Evolutionary conservation across 2,888 invertebrate species (phyloP), one percentile per base, ranked within the genome.

Genomic region (Nyleta sp.): DNA sequence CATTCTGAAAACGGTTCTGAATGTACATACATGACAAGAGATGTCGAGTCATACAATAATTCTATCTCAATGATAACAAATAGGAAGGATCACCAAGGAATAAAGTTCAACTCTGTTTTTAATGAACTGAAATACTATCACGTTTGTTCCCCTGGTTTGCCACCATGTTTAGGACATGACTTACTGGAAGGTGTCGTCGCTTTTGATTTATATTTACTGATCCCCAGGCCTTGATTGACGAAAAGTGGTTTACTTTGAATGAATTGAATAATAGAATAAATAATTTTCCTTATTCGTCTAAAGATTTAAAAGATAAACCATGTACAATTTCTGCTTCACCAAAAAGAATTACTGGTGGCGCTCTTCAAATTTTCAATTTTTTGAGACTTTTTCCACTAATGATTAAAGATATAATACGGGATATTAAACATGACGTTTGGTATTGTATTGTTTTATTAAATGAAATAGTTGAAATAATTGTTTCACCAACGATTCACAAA

Each of bases 381-480:
- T 17, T 80, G 1, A 24, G 59, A 60, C 31, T 78, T 50, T 71
- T 82, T 20, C 78, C 82, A 1, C 35, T 82, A 6, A 15, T 80
- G 1, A 71, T 81, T 18, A 46, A 38, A 24, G 65, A 65, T 13
- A 75, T 68, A 70, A 74, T 81, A 20, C 24, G 48, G 55, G 40
- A 80, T 40, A 5, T 15, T 13, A n/a, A 83, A 7, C n/a, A 82
- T 50, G 60, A 80, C 15, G 38, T 40, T 7, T 84, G 83, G 83
- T 28, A n/a, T 15, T 42, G 33, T 46, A 42, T 82, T 17, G 8
- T 82, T 5, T 31, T 82, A 18, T 40, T 83, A 0, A 44, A 50
- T 0, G 83, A 83, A 77, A 80, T 83, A 22, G 38, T 80, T 24
- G 82, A 83, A 70, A 82, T 82, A 15, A 20, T 79, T 11, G 68